Conservation (phyloP, 2,888 invertebrate genomes). For the Meandrusa payeni region DNA sequence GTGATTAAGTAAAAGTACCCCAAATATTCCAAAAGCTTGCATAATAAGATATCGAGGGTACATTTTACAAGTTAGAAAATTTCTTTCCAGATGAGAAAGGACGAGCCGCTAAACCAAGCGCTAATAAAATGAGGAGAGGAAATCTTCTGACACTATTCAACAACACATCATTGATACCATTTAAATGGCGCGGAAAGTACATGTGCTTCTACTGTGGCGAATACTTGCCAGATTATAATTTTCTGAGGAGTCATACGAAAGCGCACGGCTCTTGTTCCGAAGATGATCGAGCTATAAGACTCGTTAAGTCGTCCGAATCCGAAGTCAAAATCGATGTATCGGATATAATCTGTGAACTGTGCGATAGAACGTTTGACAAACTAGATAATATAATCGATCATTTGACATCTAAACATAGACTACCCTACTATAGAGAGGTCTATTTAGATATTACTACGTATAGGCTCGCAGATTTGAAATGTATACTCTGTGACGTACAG, state of each 20-base stretch:
- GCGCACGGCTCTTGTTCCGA: conserved; percentile 49
- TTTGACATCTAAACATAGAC: conserved; percentile 47
- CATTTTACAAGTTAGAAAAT: conserved; percentile 41
- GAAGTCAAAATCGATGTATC: conserved; percentile 68
- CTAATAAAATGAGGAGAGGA: conserved; percentile 41
- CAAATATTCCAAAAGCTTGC: background rate
- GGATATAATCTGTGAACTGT: conserved; percentile 50
- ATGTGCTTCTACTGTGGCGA: conserved; percentile 65
- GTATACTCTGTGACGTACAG: conserved; percentile 47
- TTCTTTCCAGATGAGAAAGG: conserved; percentile 67
- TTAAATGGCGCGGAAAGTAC: conserved; percentile 65
- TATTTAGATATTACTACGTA: conserved; percentile 45
- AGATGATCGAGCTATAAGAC: conserved; percentile 47
- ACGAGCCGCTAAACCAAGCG: conserved; percentile 38
- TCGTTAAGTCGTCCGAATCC: conserved; percentile 49
- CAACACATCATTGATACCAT: conserved; percentile 63
- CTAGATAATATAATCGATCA: conserved; percentile 45
- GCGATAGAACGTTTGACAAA: conserved; percentile 36
- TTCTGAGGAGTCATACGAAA: conserved; percentile 51
- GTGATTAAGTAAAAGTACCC: conserved; percentile 9
- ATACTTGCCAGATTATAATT: conserved; percentile 39
- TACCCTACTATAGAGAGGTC: conserved; percentile 45
- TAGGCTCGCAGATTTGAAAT: conserved; percentile 52
- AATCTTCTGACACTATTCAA: conserved; percentile 64
- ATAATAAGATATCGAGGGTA: conserved; percentile 25